Conservation (phyloP, 1,140 invertebrate genomes). For the Helicoverpa zea region DNA sequence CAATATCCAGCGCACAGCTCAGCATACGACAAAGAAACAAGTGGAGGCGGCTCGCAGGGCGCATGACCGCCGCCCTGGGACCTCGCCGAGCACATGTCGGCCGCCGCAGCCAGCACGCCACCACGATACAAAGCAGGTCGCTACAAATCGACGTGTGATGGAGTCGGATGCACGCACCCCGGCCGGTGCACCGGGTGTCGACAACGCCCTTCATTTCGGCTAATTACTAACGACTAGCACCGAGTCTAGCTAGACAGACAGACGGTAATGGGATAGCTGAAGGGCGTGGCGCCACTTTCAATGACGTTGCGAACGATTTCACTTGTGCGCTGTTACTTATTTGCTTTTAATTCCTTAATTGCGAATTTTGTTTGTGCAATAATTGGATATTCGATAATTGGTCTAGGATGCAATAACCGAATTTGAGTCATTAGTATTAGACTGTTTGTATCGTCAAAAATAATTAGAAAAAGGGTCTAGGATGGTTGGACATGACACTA, state of each 20-base stretch:
- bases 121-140: neutral
- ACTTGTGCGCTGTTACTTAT: neutral
- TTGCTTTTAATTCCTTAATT: neutral
- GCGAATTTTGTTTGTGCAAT: neutral
- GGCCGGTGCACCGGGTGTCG: slow-evolving; percentile 3
- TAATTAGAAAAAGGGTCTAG: slow-evolving; percentile 1
- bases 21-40: slow-evolving; percentile 1
- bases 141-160: slow-evolving; percentile 16
- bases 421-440: no score
- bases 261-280: neutral
- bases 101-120: neutral
- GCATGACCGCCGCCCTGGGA: neutral
- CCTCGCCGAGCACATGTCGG: no score
- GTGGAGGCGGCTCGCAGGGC: neutral
- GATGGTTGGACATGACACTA: neutral
- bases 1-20: neutral
- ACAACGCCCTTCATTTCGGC: slow-evolving; percentile 14
- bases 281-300: slow-evolving; percentile 18
- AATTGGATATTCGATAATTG: neutral
- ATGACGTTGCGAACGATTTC: slow-evolving; percentile 6
- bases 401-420: neutral
- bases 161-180: slow-evolving; percentile 20
- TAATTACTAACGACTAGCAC: slow-evolving; percentile 11
- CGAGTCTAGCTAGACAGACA: slow-evolving; percentile 10
- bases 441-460: no score